phyloP scores from a whole-genome alignment of 2,888 invertebrate species.

The Pterostichus madidus region DNA sequence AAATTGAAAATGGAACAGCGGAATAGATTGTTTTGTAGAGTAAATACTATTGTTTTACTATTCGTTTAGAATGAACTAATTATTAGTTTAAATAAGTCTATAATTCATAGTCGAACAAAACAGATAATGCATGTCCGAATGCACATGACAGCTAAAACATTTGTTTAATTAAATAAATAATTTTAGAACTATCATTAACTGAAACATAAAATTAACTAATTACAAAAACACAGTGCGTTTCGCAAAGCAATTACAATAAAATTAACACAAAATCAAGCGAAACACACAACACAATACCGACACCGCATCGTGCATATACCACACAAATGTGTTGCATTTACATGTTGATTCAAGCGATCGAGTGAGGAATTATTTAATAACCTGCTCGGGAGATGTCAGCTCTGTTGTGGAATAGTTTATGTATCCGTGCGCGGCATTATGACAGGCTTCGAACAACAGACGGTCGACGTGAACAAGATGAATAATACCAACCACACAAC shows the following conservation, averaged over 20 bases:
- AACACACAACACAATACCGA: not conserved
- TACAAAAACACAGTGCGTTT: not conserved
- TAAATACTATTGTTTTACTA: too few relatives aligned
- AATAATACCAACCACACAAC: slow-evolving; percentile 40
- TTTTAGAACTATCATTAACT: slow-evolving; percentile 34
- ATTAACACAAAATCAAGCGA: slow-evolving; percentile 4
- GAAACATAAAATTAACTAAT: slow-evolving; percentile 17
- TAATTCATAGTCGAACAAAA: slow-evolving; percentile 17
- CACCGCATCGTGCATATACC: not conserved
- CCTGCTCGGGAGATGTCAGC: slow-evolving; percentile 42
- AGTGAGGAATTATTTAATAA: slow-evolving; percentile 43
- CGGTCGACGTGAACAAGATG: slow-evolving; percentile 49
- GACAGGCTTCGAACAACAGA: slow-evolving; percentile 56
- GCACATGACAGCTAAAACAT: slow-evolving; percentile 12
- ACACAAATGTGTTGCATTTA: slow-evolving; percentile 36
- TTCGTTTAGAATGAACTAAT: not conserved
- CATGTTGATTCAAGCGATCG: slow-evolving; percentile 49
- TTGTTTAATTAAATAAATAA: slow-evolving; percentile 22
- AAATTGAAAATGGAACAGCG: too few relatives aligned
- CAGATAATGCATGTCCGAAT: not conserved
- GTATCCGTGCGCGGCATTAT: slow-evolving; percentile 48
- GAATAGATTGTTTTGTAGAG: too few relatives aligned
- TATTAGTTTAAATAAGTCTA: slow-evolving; percentile 2
- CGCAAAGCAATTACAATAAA: not conserved
- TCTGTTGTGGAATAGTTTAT: slow-evolving; percentile 40